These are phyloP conservation scores for Caradrina clavipalpis DNA, from an alignment of 2,888 invertebrate species.

Conservation along the genomic window DNA sequence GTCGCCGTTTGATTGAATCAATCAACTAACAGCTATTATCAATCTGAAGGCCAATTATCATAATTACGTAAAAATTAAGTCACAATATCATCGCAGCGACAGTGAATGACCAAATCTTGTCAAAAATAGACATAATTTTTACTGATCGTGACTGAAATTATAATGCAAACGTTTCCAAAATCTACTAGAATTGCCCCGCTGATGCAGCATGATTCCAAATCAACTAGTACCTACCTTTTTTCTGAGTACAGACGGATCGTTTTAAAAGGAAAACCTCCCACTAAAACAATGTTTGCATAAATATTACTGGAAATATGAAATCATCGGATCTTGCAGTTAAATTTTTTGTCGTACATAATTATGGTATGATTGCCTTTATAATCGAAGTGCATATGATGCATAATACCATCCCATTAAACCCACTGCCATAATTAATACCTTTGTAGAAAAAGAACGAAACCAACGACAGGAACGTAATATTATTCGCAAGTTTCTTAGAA, in stretches of 20 bases:
- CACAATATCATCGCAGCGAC: too few relatives aligned
- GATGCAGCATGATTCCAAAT: background rate
- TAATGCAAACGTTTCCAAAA: too few relatives aligned
- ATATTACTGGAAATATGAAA: slow-evolving; percentile 63
- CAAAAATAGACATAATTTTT: too few relatives aligned
- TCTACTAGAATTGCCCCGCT: too few relatives aligned
- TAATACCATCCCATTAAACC: slow-evolving; percentile 82
- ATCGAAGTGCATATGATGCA: slow-evolving; percentile 80
- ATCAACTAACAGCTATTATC: background rate
- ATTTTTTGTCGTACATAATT: slow-evolving; percentile 78
- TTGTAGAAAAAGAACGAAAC: slow-evolving; percentile 73
- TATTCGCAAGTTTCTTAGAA: slow-evolving; percentile 77
- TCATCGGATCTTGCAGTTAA: slow-evolving; percentile 63
- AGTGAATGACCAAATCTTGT: too few relatives aligned
- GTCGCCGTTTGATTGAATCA: background rate
- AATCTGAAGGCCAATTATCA: background rate
- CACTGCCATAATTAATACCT: slow-evolving; percentile 81
- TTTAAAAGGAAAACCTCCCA: slow-evolving; percentile 51
- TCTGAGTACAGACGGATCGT: slow-evolving; percentile 1
- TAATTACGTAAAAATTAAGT: too few relatives aligned
- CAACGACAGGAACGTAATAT: slow-evolving; percentile 77
- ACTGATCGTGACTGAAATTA: too few relatives aligned
- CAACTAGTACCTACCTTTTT: background rate
- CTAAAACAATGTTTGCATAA: slow-evolving; percentile 54
- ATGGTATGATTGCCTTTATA: slow-evolving; percentile 77